Base-by-base conservation (phyloP, 2,888 invertebrate species). In the Coleophora flavipennella region DNA sequence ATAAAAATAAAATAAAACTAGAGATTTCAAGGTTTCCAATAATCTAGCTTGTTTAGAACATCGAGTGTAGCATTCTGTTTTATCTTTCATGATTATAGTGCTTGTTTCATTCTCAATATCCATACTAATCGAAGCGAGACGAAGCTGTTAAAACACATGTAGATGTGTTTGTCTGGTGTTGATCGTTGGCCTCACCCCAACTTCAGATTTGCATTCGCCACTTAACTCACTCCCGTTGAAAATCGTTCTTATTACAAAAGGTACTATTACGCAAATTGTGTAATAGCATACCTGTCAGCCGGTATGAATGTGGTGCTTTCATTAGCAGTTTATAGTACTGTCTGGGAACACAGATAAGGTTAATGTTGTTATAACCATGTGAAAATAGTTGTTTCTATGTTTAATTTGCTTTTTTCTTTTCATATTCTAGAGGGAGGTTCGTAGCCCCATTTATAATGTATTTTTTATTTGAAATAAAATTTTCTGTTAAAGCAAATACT, bases 211-310 rank as follows among this genome's bases (percentile, higher is more conserved):
- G 61, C 69, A 74, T 74, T 65, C 49, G 20, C 55, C 57, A 59
- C 56, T 57, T 57, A n/a, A 59, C 57, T 57, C 52, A 48, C 55
- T 49, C 52, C 54, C 49, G 50, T 48, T 60, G 55, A 57, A 53
- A 59, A 62, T 58, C 52, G 57, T 46, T 56, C 57, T 63, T 62
- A 62, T 64, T 62, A 51, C 50, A 50, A 62, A 59, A 58, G 58
- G 51, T 73, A 56, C 54, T 62, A 75, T 76, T 75, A 76, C 66
- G 67, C 61, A 68, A 72, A 68, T 74, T 61, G 59, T 60, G 58
- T 75, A 73, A 75, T 71, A 58, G 48, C 46, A 53, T 47, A 58
- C 62, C 20, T 68, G 67, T 65, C 65, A 58, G 59, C 40, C 42
- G 13, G 27, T 48, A 45, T 55, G 47, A 53, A 53, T 53, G 50